Evolutionary conservation across 2,113 vertebrate species (phyloP).

Genomic region (Tragelaphus imberbis): DNA sequence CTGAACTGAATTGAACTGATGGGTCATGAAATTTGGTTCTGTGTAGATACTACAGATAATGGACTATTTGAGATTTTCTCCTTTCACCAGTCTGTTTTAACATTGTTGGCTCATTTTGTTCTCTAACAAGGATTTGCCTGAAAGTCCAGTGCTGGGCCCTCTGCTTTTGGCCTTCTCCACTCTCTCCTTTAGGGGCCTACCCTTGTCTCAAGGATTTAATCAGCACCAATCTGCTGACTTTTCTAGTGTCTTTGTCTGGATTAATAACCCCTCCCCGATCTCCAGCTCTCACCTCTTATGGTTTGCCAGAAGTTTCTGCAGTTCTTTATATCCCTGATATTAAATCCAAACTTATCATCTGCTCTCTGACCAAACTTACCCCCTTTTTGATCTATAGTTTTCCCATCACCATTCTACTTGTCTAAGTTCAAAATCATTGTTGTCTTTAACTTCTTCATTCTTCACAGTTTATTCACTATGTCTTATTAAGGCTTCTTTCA

Average conservation of each 20-base stretch:
- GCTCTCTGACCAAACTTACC: not conserved
- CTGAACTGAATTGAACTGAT: too few relatives aligned
- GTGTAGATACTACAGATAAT: not conserved
- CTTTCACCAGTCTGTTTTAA: not conserved
- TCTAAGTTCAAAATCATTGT: not conserved
- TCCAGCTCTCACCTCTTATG: not conserved
- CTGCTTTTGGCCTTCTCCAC: not conserved
- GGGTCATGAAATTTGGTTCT: not conserved
- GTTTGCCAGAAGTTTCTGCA: not conserved
- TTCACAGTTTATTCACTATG: not conserved
- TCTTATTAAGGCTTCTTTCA: constrained; percentile 28
- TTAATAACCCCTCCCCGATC: not conserved
- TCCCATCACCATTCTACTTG: not conserved
- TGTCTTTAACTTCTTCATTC: not conserved
- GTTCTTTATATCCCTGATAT: not conserved
- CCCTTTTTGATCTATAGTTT: not conserved
- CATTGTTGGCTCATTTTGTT: not conserved
- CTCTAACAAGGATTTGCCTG: not conserved
- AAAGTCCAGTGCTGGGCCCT: not conserved
- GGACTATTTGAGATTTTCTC: not conserved
- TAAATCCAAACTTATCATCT: not conserved
- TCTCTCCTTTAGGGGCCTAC: not conserved
- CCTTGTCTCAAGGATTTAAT: not conserved
- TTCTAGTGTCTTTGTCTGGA: not conserved
- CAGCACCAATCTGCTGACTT: not conserved